These are phyloP conservation scores for Philaenus spumarius DNA, from an alignment of 1,140 invertebrate genomes.

Conservation along the genomic window DNA sequence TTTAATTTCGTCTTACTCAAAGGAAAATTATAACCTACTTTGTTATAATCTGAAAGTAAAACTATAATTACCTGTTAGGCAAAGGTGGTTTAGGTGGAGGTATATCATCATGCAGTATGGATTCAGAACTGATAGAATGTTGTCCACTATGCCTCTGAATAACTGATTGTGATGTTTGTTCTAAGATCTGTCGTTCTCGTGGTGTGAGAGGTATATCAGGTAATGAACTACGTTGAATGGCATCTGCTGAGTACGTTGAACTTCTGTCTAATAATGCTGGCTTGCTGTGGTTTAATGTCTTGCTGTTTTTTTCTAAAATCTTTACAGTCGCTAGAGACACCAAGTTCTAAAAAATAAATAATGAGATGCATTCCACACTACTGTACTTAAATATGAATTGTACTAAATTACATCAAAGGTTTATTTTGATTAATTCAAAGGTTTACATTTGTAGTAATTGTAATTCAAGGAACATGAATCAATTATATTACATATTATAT, in stretches of 20 bases:
- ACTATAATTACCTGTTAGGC: constrained; percentile 65
- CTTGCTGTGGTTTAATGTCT: constrained; percentile 13
- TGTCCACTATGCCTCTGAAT: constrained; percentile 43
- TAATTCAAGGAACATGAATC: no score
- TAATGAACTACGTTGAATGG: constrained; percentile 54
- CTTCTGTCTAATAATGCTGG: constrained; percentile 9
- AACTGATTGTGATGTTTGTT: constrained; percentile 45
- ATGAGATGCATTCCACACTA: no score
- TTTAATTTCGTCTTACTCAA: no score
- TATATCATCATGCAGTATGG: constrained; percentile 49
- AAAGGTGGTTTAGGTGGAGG: constrained; percentile 84
- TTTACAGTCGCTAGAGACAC: constrained; percentile 58
- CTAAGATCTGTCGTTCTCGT: constrained; percentile 60
- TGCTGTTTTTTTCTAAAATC: constrained; percentile 49
- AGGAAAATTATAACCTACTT: no score
- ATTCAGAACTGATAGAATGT: constrained; percentile 69
- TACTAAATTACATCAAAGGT: no score
- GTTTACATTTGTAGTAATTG: no score
- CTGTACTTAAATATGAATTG: no score
- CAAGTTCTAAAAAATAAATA: constrained; percentile 49
- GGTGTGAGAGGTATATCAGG: constrained; percentile 79
- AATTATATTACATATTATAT: no score
- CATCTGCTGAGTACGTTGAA: constrained; percentile 21
- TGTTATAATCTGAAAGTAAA: no score
- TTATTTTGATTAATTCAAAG: no score